Conservation (phyloP, 2,888 invertebrate genomes). For the Salpingus planirostris region DNA sequence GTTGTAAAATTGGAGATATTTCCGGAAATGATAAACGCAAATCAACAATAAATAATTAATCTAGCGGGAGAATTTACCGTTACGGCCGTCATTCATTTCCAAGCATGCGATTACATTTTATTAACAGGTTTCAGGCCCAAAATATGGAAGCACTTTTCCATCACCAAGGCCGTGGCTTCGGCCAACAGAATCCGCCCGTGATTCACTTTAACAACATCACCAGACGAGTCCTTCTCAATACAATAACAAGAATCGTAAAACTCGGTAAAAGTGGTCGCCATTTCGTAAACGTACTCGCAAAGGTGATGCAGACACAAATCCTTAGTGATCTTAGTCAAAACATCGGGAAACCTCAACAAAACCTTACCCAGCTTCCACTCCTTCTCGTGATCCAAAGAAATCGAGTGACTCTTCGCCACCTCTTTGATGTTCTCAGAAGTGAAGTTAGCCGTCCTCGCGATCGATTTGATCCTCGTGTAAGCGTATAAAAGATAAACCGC, state of each 20-base stretch:
- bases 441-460: constrained; percentile 70
- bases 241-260: constrained; percentile 98
- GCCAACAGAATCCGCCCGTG: constrained; percentile 81
- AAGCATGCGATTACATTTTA: constrained; percentile 90
- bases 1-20: too few species aligned
- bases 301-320: constrained; percentile 78
- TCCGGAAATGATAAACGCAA: too few species aligned
- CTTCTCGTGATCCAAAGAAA: constrained; percentile 77
- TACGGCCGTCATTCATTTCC: too few species aligned
- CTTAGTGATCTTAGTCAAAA: constrained; percentile 69
- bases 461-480: constrained; percentile 86
- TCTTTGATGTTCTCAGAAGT: constrained; percentile 52
- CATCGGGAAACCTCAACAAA: constrained; percentile 78
- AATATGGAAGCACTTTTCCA: constrained; percentile 82
- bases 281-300: constrained; percentile 93
- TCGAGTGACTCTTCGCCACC: constrained; percentile 49
- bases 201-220: constrained; percentile 74
- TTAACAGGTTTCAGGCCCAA: constrained; percentile 86
- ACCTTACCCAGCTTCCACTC: constrained; percentile 93
- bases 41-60: too few species aligned
- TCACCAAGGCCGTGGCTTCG: constrained; percentile 82
- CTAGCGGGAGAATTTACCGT: too few species aligned
- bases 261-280: constrained; percentile 87
- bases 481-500: constrained; percentile 96
- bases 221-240: constrained; percentile 80